Evolutionary conservation across 2,113 vertebrate species (phyloP), one percentile per base, ranked within the genome.

Genomic region (Syrmaticus mikado): DNA sequence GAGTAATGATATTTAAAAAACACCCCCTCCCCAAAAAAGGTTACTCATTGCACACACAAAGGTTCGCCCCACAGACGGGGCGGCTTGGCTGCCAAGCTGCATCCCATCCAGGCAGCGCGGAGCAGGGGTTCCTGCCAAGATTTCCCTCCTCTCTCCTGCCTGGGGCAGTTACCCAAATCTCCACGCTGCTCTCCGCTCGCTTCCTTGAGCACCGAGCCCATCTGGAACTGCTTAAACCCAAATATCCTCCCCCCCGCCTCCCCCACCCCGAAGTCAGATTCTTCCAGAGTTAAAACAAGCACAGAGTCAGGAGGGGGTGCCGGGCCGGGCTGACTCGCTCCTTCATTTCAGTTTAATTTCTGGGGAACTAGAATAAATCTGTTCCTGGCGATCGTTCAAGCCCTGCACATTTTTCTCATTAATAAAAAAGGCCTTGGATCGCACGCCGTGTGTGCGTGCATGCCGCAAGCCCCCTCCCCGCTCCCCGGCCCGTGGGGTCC

Each of bases 201-300:
- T 98, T 98, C 98, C 98, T 94, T 75, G 67, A 93, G 97, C 93
- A 97, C 97, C 84, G 93, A 97, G 93, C 96, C 97, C 98, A 98
- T 98, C 98, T 98, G 98, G 98, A 98, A 98, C 98, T 98, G 97
- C 97, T 98, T 98, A 98, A 98, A 97, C 97, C 97, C 96, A 98
- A 98, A 98, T 98, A 97, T 93, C 96, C 85, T 82, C 92, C 95
- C 83, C 96, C 94, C 64, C 10, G 6, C 73, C 90, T 96, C 94
- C 87, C 92, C 93, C 91, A 95, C 81, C 92, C 92, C 87, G 85
- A 96, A 97, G 96, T 95, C 97, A 96, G 97, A 98, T 98, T 98
- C 98, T 97, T 98, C 98, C 95, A 90, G 97, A 98, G 97, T 98
- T 98, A 98, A 98, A 98, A 98, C 98, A 98, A 98, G 97, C 98